These are phyloP conservation scores for Lasioglossum vierecki DNA, from an alignment of 2,888 invertebrate genomes.

Conservation along the genomic window DNA sequence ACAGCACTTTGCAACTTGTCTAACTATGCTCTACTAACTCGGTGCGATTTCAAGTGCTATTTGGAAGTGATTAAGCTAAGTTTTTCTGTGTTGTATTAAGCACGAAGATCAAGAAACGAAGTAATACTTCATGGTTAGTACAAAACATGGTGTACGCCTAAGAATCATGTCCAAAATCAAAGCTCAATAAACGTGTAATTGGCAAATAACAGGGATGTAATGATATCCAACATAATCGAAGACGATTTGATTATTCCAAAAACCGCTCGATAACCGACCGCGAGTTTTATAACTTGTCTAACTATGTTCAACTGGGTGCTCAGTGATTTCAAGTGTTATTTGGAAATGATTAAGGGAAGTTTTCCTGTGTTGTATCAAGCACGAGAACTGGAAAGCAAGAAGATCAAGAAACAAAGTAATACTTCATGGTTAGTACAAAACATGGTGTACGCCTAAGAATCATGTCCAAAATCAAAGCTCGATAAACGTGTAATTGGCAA, in stretches of 20 bases:
- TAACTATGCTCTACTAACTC: neutral
- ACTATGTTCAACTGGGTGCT: too few relatives aligned
- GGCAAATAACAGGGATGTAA: neutral
- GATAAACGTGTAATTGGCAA: neutral
- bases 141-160: neutral
- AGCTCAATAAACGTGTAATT: neutral
- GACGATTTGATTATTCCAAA: neutral
- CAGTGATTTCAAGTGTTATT: neutral
- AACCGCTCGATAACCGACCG: too few relatives aligned
- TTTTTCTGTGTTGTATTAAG: neutral
- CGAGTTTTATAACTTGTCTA: neutral
- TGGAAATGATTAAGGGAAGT: neutral
- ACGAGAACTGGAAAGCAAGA: too few relatives aligned
- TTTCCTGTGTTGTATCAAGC: neutral
- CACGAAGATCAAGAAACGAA: neutral
- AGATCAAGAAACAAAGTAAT: too few relatives aligned
- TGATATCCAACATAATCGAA: neutral
- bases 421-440: too few relatives aligned
- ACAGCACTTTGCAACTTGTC: neutral
- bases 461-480: neutral
- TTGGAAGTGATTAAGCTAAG: neutral
- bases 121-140: neutral
- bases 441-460: too few relatives aligned
- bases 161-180: neutral
- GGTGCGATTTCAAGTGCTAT: neutral